Base-by-base conservation (phyloP, 2,888 invertebrate species). In the Drosophila pseudotalamancana region DNA sequence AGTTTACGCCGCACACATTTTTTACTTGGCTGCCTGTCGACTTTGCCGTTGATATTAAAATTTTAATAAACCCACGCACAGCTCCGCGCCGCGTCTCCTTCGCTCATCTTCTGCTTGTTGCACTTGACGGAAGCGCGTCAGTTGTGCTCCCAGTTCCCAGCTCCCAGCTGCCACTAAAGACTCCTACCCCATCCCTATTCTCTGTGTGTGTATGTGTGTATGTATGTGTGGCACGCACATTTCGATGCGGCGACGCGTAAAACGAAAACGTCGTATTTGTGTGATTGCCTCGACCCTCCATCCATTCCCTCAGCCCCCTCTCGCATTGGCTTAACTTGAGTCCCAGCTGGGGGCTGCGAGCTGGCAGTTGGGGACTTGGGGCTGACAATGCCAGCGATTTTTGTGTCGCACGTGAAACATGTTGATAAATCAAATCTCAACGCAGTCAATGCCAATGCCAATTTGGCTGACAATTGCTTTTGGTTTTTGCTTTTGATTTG, bases 71-170 rank as follows among this genome's bases (percentile, higher is more conserved):
- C 84, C 86, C 71, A 69, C 68, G 86, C 86, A 76, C 67, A n/a
- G 72, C 66, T 68, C 19, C 27, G 16, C 19, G n/a, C 9, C 9
- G 23, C 0, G 9, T 11, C 16, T 19, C 2, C 3, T 23, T 21
- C 46, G 34, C 56, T 32, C 66, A 39, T 63, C 73, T 61, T 56
- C 72, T 68, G 81, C 86, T 79, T 86, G 86, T 82, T 81, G 81
- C 81, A 86, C 84, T 82, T 82, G 81, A 83, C 81, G 86, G 86
- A 80, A 86, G 63, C 71, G 80, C 87, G 84, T 87, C 82, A 80
- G 84, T 79, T 79, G 81, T 35, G 53, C 31, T 59, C 27, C 54
- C 40, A 19, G 34, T 27, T 43, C 31, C 27, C 42, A 37, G 31
- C 27, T 32, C 18, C 34, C 31, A 31, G 31, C 25, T 25, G 25